Percentiles rank a stretch among this genome's conserved stretches.
phyloP scores from a whole-genome alignment of 35 echinoderm and acorn worm genomes.

The Chiridota heheva region DNA sequence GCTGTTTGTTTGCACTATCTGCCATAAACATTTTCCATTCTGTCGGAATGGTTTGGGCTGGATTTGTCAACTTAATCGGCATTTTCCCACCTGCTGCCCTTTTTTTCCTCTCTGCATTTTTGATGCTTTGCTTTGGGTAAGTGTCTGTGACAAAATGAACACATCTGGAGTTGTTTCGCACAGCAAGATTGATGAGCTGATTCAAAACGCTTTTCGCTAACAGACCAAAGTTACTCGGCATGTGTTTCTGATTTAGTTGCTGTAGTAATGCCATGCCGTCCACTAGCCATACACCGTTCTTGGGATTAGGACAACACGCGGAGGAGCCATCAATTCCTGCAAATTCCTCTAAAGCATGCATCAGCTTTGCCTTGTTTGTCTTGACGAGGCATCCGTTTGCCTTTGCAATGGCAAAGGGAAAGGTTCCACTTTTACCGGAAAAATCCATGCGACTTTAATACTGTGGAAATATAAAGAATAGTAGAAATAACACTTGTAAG shows the following conservation, averaged over 20 bases:
- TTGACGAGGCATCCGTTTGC: slow-evolving; percentile 60
- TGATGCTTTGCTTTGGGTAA: slow-evolving; percentile 64
- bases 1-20: too few relatives aligned
- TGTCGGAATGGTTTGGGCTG: too few relatives aligned
- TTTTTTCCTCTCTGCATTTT: slow-evolving; percentile 63
- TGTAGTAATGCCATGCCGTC: slow-evolving; percentile 63
- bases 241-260: slow-evolving; percentile 21
- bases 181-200: slow-evolving; percentile 2
- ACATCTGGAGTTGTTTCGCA: background rate
- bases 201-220: slow-evolving; percentile 24
- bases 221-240: slow-evolving; percentile 30
- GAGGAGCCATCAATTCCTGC: too few relatives aligned
- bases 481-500: too few relatives aligned
- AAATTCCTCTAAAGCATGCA: too few relatives aligned
- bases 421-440: too few relatives aligned
- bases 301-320: too few relatives aligned
- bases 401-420: slow-evolving; percentile 30
- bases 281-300: slow-evolving; percentile 46
- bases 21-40: too few relatives aligned
- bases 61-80: too few relatives aligned
- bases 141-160: slow-evolving; percentile 73
- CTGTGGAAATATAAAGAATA: too few relatives aligned
- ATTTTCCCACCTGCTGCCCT: slow-evolving; percentile 66
- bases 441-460: too few relatives aligned
- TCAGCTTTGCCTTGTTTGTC: slow-evolving; percentile 66